Evolutionary conservation across 2,113 vertebrate species (phyloP).

Genomic region (Cryptomyrus ogoouensis): DNA sequence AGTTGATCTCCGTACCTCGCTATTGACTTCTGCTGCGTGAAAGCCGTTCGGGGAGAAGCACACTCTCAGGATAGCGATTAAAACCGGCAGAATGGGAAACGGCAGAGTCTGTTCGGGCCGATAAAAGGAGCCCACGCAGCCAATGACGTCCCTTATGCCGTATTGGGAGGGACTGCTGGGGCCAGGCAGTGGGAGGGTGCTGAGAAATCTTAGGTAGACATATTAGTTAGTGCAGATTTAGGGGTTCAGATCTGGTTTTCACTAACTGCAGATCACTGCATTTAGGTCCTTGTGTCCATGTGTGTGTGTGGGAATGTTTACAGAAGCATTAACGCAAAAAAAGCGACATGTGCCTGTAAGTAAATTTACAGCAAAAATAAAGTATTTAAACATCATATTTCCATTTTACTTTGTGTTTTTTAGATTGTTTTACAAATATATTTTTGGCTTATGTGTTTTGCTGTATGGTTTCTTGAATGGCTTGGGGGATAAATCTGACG

Average conservation of each 20-base stretch:
- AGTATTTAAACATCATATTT: background rate
- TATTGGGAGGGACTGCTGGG: background rate
- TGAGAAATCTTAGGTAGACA: background rate
- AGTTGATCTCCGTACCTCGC: conserved; percentile 5
- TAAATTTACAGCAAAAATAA: background rate
- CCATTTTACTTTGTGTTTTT: background rate
- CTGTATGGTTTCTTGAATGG: background rate
- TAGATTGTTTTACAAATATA: background rate
- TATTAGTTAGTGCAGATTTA: background rate
- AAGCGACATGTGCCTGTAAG: background rate
- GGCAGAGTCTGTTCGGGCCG: background rate
- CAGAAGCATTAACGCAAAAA: background rate
- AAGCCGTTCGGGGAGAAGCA: background rate
- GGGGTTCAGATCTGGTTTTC: background rate
- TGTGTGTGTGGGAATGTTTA: background rate
- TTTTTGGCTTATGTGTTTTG: background rate
- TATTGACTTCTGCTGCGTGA: conserved; percentile 9
- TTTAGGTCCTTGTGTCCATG: background rate
- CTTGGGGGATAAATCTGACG: background rate
- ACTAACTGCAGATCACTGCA: background rate
- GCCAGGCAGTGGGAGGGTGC: background rate
- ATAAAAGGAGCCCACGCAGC: background rate
- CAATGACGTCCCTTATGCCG: background rate
- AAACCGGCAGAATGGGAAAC: background rate
- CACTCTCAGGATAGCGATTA: background rate